Evolutionary conservation across 2,888 invertebrate species (phyloP).

Genomic region (Lymantria monacha): DNA sequence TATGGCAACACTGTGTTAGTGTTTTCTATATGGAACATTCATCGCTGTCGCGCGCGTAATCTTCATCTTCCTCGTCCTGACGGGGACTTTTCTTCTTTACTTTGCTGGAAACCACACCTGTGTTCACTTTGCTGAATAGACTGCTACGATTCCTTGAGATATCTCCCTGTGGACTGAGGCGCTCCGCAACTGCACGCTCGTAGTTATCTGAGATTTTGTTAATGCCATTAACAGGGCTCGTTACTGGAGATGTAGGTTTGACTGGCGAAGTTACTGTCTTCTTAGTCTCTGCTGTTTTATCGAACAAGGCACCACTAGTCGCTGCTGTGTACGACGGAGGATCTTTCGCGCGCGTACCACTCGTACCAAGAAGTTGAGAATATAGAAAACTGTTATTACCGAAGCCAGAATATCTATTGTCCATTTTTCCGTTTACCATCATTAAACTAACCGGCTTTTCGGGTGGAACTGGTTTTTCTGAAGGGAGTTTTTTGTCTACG

Average conservation of each 20-base stretch:
- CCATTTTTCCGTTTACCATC: constrained; percentile 76
- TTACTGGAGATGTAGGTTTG: constrained; percentile 54
- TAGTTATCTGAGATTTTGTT: constrained; percentile 79
- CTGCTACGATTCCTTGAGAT: constrained; percentile 62
- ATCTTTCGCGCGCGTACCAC: constrained; percentile 61
- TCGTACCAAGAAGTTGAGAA: constrained; percentile 61
- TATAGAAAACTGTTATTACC: constrained; percentile 77
- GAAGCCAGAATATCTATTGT: constrained; percentile 63
- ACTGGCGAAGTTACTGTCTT: constrained; percentile 49
- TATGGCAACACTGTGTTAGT: constrained; percentile 33
- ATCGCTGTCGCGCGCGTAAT: constrained; percentile 82
- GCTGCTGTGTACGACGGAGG: constrained; percentile 71
- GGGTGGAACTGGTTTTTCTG: constrained; percentile 72
- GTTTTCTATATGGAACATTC: constrained; percentile 83
- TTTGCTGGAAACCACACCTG: constrained; percentile 67
- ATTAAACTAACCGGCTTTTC: constrained; percentile 75
- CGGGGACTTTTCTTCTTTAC: constrained; percentile 53
- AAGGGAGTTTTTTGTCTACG: constrained; percentile 54
- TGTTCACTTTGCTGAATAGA: constrained; percentile 71
- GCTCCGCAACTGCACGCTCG: constrained; percentile 71
- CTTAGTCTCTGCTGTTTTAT: constrained; percentile 45
- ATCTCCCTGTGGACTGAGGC: constrained; percentile 67
- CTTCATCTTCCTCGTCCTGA: constrained; percentile 72
- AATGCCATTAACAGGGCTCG: constrained; percentile 68
- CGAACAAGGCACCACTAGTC: constrained; percentile 57